Evolutionary conservation across 2,797 vertebrate species (phyloP), one percentile per base, ranked within the genome.

Genomic region (Tapera naevia): DNA sequence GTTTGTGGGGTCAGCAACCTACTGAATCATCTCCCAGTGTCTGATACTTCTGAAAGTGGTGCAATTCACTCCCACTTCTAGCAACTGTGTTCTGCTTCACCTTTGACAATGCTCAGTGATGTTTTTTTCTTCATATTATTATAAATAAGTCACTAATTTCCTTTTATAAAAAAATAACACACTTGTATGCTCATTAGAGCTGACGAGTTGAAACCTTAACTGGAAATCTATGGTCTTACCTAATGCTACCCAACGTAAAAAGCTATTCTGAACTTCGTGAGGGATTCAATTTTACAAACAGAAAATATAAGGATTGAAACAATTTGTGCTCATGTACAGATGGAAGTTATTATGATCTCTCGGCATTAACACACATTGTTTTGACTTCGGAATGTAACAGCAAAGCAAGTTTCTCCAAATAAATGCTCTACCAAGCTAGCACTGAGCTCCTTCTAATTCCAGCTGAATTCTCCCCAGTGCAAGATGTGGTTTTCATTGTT

Each of bases 381-480:
- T 96, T 91, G 92, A 87, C 95, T 71, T 92, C 2, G 90, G 93
- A 95, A 91, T 88, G 94, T 89, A 95, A 91, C 93, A 96, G 95
- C 96, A 96, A 97, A 96, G 95, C 95, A 96, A 93, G 89, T 96
- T 96, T 88, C 91, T 88, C 85, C 24, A 93, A 93, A 94, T 74
- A 95, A 93, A 91, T 62, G 91, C 80, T 95, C 74, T 78, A 89
- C 62, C 71, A 85, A 96, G 73, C 94, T 75, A 95, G 71, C 83
- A 67, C 88, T 80, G 94, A 88, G 73, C 94, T 95, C 88, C 84
- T 95, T 94, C 67, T 94, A 94, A 97, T 96, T 95, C 95, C 93
- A 97, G 86, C 72, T 87, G 75, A 93, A 91, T 82, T 83, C 94
- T 91, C 95, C 39, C 0, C 48, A 93, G 95, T 81, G 72, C 69